phyloP scores from a whole-genome alignment of 2,113 vertebrate species.

The Cervus canadensis region DNA sequence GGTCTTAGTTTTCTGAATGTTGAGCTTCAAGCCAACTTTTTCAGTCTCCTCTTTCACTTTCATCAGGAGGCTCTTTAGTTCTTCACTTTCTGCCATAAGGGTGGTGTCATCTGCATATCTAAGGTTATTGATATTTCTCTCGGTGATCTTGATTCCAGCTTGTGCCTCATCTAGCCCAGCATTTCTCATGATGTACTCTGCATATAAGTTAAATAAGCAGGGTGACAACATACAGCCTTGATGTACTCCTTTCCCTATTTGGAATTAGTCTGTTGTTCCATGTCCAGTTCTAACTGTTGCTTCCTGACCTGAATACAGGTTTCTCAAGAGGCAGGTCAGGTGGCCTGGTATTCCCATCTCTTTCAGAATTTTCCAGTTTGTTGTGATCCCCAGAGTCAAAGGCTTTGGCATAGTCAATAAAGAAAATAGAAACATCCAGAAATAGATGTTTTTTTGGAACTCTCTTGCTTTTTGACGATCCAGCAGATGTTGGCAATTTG shows the following conservation, averaged over 20 bases:
- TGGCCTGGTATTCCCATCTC: background rate
- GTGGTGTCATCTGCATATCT: background rate
- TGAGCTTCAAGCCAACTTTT: background rate
- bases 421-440: background rate
- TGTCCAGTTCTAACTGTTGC: background rate
- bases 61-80: background rate
- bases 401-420: background rate
- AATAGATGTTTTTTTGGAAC: background rate
- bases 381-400: background rate
- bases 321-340: background rate
- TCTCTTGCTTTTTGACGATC: background rate
- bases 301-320: background rate
- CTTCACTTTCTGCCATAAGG: background rate
- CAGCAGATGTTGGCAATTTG: background rate
- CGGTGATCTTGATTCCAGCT: background rate
- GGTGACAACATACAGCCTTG: background rate
- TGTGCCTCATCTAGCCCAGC: background rate
- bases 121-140: background rate
- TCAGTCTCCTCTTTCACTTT: background rate
- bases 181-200: background rate
- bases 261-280: background rate
- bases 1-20: background rate
- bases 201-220: background rate
- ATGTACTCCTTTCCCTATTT: background rate
- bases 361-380: background rate